Evolutionary conservation across 1,140 invertebrate genomes (phyloP).

Genomic region (Diachasma alloeum): DNA sequence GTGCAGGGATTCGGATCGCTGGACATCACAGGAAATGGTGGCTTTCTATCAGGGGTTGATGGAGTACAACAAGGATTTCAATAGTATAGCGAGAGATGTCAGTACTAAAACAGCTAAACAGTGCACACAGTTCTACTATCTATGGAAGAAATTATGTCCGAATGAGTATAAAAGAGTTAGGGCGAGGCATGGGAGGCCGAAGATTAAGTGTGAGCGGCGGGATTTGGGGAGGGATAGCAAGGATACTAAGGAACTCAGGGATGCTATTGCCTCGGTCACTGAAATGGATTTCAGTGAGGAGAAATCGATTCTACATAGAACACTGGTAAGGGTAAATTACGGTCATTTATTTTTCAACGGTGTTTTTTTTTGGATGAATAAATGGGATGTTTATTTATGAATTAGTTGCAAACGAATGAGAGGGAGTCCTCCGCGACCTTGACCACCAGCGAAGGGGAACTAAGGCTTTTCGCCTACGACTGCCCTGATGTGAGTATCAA

Average conservation of each 20-base stretch:
- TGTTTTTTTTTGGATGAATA: background rate
- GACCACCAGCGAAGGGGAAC: conserved; percentile 62
- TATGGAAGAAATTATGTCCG: conserved; percentile 96
- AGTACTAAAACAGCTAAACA: conserved; percentile 89
- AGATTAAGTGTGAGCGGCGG: conserved; percentile 54
- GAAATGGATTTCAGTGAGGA: conserved; percentile 61
- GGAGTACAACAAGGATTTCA: conserved; percentile 95
- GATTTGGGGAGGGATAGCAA: conserved; percentile 46
- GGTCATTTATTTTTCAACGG: background rate
- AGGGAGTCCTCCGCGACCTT: conserved; percentile 62
- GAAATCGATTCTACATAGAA: conserved; percentile 62
- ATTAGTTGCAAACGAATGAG: conserved; percentile 61
- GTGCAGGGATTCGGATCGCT: conserved; percentile 79
- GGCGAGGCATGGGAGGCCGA: conserved; percentile 55
- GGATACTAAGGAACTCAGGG: conserved; percentile 57
- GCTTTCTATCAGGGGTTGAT: conserved; percentile 87
- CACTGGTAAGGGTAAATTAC: conserved; percentile 49
- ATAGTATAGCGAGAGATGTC: conserved; percentile 85
- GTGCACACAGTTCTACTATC: conserved; percentile 97
- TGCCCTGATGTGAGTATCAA: conserved; percentile 61
- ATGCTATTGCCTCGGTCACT: conserved; percentile 60
- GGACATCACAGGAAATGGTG: conserved; percentile 88
- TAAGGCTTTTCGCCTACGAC: conserved; percentile 62
- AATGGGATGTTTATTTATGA: conserved; percentile 11
- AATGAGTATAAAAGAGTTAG: conserved; percentile 81